Conservation (phyloP, 1,140 invertebrate genomes). For the Holotrichia oblita region DNA sequence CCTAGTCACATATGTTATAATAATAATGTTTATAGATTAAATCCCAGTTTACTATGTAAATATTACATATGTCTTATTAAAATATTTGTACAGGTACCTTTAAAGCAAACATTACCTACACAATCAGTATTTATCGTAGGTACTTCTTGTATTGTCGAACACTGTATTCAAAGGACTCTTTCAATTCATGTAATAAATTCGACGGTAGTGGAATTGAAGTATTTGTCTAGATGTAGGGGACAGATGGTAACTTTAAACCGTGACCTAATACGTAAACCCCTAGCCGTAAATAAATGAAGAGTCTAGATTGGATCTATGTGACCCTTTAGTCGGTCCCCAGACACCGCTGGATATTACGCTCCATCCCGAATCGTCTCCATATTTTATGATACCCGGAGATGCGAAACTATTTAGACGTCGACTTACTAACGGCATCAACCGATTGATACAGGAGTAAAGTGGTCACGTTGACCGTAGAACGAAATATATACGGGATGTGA, state of each 20-base stretch:
- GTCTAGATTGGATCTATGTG: slow-evolving; percentile 1
- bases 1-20: no score
- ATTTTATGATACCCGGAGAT: background rate
- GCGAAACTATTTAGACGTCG: background rate
- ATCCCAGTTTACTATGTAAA: no score
- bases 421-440: background rate
- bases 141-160: no score
- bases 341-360: background rate
- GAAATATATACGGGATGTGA: no score
- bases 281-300: slow-evolving; percentile 2
- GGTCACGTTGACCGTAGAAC: no score
- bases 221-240: background rate
- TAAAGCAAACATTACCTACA: no score
- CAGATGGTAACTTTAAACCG: slow-evolving; percentile 5
- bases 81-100: no score
- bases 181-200: no score
- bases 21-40: no score
- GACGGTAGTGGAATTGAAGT: slow-evolving; percentile 13
- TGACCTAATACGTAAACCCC: background rate
- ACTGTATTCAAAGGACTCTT: no score
- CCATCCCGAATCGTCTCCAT: background rate
- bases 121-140: no score
- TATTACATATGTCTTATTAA: no score
- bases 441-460: background rate
- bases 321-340: slow-evolving; percentile 2